Base-by-base conservation (phyloP, 2,888 invertebrate species). In the Drosophila subquinaria region DNA sequence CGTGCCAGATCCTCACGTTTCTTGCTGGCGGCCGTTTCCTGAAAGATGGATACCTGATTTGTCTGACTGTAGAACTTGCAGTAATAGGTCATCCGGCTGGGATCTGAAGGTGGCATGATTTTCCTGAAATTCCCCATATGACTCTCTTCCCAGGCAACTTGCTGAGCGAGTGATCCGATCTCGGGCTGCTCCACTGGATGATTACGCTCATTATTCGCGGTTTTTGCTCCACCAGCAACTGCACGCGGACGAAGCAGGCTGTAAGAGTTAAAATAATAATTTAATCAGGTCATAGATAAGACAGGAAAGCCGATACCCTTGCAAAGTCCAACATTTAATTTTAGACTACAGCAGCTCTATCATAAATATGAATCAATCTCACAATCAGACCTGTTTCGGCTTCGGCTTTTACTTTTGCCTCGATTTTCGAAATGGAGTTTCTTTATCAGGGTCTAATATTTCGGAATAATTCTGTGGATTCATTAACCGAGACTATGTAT, bases 1-100 rank as follows among this genome's bases (percentile, higher is more conserved):
- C 95, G 94, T 0, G 96, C 95, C 55, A 96, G 96, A 89, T 96
- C 96, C 69, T 96, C 96, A 51, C 97, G 94, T 0, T 96, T 96
- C 69, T 96, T 95, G 60, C 96, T 96, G 0, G 96, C 95, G 0
- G 95, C 95, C 0, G 97, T 97, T 77, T 95, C 95, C 52, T 96
- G 95, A 91, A 96, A 97, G 33, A 93, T 92, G 2, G 93, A 93
- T 0, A 92, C 95, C 57, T 95, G 95, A 48, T 95, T 96, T 93
- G 97, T 96, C 87, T 96, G 95, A 91, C 96, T 88, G 47, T 91
- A 96, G 89, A 95, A 95, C 63, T 94, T 94, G 52, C 95, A 94
- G 91, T 97, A 97, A 62, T 91, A 92, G 85, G 95, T 95, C 0
- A 76, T 23, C 42, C 91, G 82, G 61, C 95, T 94, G 0, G 91